phyloP scores from a whole-genome alignment of 2,113 vertebrate genomes.

The Etia nguti region DNA sequence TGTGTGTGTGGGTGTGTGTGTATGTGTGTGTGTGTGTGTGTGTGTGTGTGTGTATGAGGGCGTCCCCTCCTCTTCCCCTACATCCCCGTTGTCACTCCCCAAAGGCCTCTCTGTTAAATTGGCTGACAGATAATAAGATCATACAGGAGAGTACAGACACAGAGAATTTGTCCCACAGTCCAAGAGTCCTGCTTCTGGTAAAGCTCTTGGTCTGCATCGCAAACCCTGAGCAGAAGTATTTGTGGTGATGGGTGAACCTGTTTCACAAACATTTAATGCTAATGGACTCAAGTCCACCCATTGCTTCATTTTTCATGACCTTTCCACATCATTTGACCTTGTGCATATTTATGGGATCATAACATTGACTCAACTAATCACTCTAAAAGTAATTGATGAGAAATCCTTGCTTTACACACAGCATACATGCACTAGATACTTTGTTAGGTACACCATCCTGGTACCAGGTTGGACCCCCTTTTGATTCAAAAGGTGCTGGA shows the following conservation, averaged over 20 bases:
- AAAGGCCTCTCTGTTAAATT: slow-evolving; percentile 73
- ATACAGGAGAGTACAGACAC: slow-evolving; percentile 62
- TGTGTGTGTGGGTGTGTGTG: not conserved
- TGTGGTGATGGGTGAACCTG: not conserved
- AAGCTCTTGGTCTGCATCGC: slow-evolving; percentile 13
- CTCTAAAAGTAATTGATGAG: not conserved
- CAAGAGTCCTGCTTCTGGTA: slow-evolving; percentile 33
- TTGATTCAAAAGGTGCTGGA: not conserved
- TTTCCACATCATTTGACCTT: not conserved
- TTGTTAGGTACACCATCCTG: not conserved
- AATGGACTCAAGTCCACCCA: not conserved
- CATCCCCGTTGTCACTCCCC: slow-evolving; percentile 66
- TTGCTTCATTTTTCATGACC: not conserved
- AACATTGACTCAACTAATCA: not conserved
- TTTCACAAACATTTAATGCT: not conserved
- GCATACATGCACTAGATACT: not conserved
- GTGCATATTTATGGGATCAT: not conserved
- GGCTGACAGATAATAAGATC: slow-evolving; percentile 72
- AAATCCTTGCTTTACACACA: not conserved
- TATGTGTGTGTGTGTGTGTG: not conserved
- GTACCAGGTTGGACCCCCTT: not conserved
- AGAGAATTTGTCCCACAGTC: slow-evolving; percentile 53
- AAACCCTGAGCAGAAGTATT: not conserved
- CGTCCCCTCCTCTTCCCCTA: slow-evolving; percentile 22
- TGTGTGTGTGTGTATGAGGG: not conserved